phyloP scores from a whole-genome alignment of 1,140 invertebrate species.

The Andrena cerasifolii region DNA sequence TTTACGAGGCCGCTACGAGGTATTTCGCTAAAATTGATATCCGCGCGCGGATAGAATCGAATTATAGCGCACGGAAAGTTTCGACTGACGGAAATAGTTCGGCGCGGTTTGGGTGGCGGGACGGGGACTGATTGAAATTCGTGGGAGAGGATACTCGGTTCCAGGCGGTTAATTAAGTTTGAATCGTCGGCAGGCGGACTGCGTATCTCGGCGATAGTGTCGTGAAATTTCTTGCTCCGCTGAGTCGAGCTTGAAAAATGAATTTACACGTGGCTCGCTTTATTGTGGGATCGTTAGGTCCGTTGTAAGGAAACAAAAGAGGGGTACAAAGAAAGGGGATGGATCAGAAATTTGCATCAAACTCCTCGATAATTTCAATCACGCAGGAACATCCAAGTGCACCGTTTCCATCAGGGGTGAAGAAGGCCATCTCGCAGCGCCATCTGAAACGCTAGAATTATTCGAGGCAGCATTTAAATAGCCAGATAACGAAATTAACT shows the following conservation, averaged over 20 bases:
- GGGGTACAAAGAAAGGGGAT: no score
- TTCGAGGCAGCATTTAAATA: neutral
- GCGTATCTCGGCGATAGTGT: neutral
- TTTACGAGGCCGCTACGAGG: neutral
- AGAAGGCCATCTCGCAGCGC: no score
- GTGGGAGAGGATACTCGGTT: slow-evolving; percentile 1
- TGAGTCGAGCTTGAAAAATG: no score
- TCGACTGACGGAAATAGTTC: slow-evolving; percentile 40
- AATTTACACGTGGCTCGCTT: no score
- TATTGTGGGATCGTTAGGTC: no score
- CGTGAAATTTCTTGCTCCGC: neutral
- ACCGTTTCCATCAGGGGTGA: no score
- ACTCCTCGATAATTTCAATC: no score
- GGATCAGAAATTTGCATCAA: no score
- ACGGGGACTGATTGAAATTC: slow-evolving; percentile 33
- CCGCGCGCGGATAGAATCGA: slow-evolving; percentile 23
- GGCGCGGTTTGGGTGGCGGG: slow-evolving; percentile 30
- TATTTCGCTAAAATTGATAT: slow-evolving; percentile 33
- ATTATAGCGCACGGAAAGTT: slow-evolving; percentile 29
- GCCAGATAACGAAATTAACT: neutral
- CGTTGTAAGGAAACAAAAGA: no score
- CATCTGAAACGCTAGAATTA: neutral
- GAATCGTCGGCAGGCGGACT: neutral
- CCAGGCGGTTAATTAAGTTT: slow-evolving; percentile 37
- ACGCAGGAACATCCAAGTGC: no score